Conservation (phyloP, 2,113 vertebrate genomes). For the Albula glossodonta region DNA sequence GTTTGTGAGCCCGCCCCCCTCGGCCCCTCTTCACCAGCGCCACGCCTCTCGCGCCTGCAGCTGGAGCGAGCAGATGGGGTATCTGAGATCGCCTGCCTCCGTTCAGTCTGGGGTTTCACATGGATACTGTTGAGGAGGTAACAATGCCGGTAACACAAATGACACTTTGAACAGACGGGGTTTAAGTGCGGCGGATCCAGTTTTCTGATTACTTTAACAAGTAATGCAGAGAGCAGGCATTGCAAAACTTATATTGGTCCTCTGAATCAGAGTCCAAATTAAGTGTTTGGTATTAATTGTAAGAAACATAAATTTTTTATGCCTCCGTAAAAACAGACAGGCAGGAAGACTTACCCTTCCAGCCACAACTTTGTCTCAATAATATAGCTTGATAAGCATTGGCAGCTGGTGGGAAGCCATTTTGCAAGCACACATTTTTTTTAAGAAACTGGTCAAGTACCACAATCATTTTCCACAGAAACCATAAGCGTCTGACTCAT, state of each 20-base stretch:
- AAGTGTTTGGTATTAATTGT: not conserved
- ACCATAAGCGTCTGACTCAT: not conserved
- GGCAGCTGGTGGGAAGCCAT: not conserved
- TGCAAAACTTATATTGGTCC: not conserved
- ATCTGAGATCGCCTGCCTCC: constrained; percentile 38
- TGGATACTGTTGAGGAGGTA: constrained; percentile 41
- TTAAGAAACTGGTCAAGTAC: not conserved
- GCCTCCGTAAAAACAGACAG: not conserved
- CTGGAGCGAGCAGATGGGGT: constrained; percentile 49
- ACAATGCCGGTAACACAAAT: constrained; percentile 44
- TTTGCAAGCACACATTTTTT: not conserved
- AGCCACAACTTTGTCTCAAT: not conserved
- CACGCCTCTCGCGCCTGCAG: constrained; percentile 37
- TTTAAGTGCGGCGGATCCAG: not conserved
- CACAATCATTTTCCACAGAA: not conserved
- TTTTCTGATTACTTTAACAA: not conserved
- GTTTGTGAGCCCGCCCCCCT: not conserved
- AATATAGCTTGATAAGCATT: not conserved
- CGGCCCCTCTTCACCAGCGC: not conserved
- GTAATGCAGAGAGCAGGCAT: not conserved
- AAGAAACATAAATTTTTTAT: not conserved
- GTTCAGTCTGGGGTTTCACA: constrained; percentile 45
- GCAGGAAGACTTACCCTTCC: not conserved
- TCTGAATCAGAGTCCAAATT: not conserved
- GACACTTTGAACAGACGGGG: constrained; percentile 14